Percentiles rank a stretch among this genome's conserved stretches.
Conservation (phyloP, 2,113 vertebrate species). For the Hemichromis elongatus region DNA sequence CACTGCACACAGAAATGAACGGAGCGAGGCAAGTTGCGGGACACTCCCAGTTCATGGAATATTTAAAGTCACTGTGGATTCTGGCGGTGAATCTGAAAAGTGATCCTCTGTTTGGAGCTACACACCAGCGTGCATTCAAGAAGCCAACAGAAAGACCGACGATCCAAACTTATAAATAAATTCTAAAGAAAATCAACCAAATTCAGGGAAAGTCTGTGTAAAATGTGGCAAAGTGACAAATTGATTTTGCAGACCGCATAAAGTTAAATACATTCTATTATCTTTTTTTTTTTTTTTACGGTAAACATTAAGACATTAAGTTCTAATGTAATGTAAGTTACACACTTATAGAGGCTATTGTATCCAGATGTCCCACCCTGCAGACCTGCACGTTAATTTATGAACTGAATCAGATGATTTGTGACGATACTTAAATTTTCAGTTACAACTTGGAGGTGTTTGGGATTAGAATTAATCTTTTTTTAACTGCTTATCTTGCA, state of each 20-base stretch:
- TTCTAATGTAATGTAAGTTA: background rate
- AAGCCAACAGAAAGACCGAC: background rate
- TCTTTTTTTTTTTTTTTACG: background rate
- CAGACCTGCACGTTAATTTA: too few relatives aligned
- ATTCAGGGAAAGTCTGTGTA: background rate
- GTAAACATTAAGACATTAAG: background rate
- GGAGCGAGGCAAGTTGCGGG: constrained; percentile 18
- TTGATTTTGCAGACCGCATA: background rate
- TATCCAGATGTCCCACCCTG: too few relatives aligned
- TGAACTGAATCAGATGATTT: background rate
- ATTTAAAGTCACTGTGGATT: constrained; percentile 42
- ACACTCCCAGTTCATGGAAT: constrained; percentile 55
- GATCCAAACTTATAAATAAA: background rate
- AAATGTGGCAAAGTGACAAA: background rate
- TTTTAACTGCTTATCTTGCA: background rate
- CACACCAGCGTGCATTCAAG: background rate
- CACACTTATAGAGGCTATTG: background rate
- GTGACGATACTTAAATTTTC: background rate
- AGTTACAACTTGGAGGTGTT: background rate
- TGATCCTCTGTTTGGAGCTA: background rate
- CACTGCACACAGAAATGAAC: constrained; percentile 25
- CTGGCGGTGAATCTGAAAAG: constrained; percentile 8
- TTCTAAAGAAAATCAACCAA: background rate
- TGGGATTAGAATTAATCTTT: background rate
- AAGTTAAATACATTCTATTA: background rate